A percentile compares a stretch with the other conserved stretches of the same genome.
phyloP scores from a whole-genome alignment of 2,888 invertebrate species.

The Pasiphila rectangulata region DNA sequence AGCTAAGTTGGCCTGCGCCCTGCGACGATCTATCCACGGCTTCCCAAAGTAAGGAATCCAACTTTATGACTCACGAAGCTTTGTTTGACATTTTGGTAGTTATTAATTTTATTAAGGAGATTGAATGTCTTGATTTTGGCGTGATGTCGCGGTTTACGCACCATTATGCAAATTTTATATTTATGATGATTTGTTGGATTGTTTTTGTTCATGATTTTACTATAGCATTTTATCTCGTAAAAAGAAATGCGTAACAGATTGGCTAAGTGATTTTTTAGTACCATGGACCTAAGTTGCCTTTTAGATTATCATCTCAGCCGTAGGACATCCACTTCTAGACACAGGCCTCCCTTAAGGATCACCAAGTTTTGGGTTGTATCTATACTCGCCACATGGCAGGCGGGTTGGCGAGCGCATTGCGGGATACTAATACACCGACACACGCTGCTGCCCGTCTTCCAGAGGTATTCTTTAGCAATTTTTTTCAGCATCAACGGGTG shows the following conservation, averaged over 20 bases:
- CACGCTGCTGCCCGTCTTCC: too few relatives aligned
- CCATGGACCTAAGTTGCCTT: too few relatives aligned
- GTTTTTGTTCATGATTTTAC: conserved; percentile 10
- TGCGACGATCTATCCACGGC: conserved; percentile 7
- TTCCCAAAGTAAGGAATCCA: conserved; percentile 18
- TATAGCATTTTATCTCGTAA: not conserved
- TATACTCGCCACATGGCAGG: not conserved
- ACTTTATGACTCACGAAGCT: conserved; percentile 24
- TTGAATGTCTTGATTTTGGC: conserved; percentile 17
- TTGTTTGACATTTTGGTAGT: conserved; percentile 22
- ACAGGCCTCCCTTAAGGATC: too few relatives aligned
- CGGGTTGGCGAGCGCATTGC: too few relatives aligned
- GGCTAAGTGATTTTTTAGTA: too few relatives aligned
- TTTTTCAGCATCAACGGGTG: too few relatives aligned
- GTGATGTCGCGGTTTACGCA: conserved; percentile 18
- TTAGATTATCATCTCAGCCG: too few relatives aligned
- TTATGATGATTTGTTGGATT: conserved; percentile 20
- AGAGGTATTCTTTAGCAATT: too few relatives aligned
- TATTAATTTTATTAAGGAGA: conserved; percentile 16
- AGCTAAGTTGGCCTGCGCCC: not conserved
- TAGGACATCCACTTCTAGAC: too few relatives aligned
- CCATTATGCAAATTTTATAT: conserved; percentile 18
- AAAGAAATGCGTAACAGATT: too few relatives aligned
- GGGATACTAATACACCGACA: too few relatives aligned
- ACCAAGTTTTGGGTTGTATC: too few relatives aligned